Percentiles rank a stretch among this genome's conserved stretches.
Conservation (phyloP, 1,140 invertebrate species). For the Drosophila virilis region DNA sequence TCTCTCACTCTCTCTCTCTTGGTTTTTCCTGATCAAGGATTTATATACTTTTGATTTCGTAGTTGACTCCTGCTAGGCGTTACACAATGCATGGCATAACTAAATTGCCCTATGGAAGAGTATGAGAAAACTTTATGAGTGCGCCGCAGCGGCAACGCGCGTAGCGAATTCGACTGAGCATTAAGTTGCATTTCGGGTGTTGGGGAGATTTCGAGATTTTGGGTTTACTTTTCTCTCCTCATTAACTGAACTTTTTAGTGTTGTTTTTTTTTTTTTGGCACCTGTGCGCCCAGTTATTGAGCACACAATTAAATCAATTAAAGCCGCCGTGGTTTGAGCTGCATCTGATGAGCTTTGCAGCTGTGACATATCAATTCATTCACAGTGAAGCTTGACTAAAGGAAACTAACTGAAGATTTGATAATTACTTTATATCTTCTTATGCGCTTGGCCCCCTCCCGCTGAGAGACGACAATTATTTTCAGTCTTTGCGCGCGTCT, state of each 20-base stretch:
- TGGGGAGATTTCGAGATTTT: conserved; percentile 23
- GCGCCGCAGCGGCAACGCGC: conserved; percentile 56
- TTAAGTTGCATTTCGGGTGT: conserved; percentile 70
- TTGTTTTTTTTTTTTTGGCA: conserved; percentile 2
- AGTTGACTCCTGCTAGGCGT: background rate
- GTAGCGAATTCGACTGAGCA: conserved; percentile 67
- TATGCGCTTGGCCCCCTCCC: background rate
- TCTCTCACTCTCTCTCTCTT: too few species aligned
- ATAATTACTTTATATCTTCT: conserved; percentile 4
- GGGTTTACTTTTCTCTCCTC: conserved; percentile 41
- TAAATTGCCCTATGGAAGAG: background rate
- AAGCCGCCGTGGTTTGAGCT: background rate
- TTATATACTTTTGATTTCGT: too few species aligned
- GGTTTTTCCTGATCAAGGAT: too few species aligned
- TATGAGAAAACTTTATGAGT: conserved; percentile 19
- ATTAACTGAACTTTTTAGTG: conserved; percentile 55
- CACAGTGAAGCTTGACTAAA: conserved; percentile 18
- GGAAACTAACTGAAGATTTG: background rate
- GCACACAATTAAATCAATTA: background rate
- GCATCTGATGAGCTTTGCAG: conserved; percentile 11
- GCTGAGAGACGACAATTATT: background rate
- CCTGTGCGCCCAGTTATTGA: background rate
- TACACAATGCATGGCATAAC: background rate
- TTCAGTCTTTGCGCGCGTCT: background rate
- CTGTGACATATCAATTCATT: conserved; percentile 62